Conservation (phyloP, 1,140 invertebrate species). For the Saccostrea glomerata region DNA sequence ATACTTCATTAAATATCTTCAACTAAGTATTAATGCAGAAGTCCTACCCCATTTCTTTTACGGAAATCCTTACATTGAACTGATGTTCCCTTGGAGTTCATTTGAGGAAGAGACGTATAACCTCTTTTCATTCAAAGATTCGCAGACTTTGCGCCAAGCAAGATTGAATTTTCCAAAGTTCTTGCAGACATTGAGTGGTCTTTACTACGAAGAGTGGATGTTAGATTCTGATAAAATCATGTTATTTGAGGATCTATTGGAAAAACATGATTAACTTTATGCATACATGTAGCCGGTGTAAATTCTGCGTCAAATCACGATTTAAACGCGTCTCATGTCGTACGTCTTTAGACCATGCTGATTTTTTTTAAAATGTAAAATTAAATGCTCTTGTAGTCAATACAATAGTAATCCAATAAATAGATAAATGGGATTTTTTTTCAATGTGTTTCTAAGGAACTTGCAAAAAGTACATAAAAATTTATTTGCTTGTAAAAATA, state of each 20-base stretch:
- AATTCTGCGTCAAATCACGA: too few relatives aligned
- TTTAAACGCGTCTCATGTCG: too few relatives aligned
- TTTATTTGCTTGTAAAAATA: too few relatives aligned
- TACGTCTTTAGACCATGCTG: too few relatives aligned
- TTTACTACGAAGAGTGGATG: not conserved
- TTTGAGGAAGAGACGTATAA: slow-evolving; percentile 1
- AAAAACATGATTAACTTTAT: too few relatives aligned
- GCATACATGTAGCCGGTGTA: too few relatives aligned
- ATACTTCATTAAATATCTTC: slow-evolving; percentile 11
- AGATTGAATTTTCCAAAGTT: not conserved
- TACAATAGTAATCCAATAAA: too few relatives aligned
- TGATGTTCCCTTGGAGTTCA: not conserved
- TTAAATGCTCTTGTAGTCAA: too few relatives aligned
- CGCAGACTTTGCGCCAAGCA: slow-evolving; percentile 7
- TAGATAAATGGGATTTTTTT: too few relatives aligned
- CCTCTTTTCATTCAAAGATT: not conserved
- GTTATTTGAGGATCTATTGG: not conserved
- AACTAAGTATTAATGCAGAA: not conserved
- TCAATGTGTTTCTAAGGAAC: too few relatives aligned
- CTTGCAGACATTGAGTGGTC: not conserved
- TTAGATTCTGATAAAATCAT: not conserved
- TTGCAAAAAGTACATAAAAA: too few relatives aligned
- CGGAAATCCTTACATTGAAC: not conserved
- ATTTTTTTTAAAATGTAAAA: too few relatives aligned
- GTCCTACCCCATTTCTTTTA: not conserved